Conservation (phyloP, 2,797 vertebrate species). For the Pyrrhura leucotis region DNA sequence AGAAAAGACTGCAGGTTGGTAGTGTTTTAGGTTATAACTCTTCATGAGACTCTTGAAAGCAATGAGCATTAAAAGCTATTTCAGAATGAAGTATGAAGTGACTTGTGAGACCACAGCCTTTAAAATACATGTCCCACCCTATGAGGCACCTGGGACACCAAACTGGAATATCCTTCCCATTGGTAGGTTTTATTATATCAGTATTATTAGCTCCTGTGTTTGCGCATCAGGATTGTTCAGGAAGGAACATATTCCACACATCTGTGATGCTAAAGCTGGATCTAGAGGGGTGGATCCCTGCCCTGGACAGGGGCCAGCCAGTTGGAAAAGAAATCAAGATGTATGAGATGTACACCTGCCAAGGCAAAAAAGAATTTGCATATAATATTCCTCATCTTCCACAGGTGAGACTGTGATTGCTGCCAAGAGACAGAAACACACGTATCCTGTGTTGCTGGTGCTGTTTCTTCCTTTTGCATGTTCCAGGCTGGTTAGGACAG, state of each 20-base stretch:
- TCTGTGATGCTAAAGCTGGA: neutral
- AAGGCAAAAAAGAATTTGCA: neutral
- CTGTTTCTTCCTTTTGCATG: neutral
- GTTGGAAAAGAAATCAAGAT: neutral
- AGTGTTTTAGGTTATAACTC: neutral
- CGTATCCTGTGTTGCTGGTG: neutral
- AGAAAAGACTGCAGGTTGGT: neutral
- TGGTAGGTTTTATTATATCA: neutral
- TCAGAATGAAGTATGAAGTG: neutral
- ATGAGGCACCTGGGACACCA: neutral
- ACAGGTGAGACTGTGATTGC: neutral
- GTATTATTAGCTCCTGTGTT: neutral
- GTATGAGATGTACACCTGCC: neutral
- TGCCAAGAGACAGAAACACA: neutral
- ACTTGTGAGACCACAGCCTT: neutral
- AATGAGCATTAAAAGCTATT: neutral
- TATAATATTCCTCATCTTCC: neutral
- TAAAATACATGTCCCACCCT: neutral
- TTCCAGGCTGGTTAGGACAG: neutral
- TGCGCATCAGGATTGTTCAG: fast-evolving
- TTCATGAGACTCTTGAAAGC: neutral
- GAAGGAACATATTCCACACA: fast-evolving
- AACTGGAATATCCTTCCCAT: neutral
- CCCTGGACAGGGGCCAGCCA: neutral
- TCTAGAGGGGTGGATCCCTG: neutral